Percentiles rank a stretch among this genome's conserved stretches.
Conservation (phyloP, 2,888 invertebrate species). For the Tetragonisca angustula region DNA sequence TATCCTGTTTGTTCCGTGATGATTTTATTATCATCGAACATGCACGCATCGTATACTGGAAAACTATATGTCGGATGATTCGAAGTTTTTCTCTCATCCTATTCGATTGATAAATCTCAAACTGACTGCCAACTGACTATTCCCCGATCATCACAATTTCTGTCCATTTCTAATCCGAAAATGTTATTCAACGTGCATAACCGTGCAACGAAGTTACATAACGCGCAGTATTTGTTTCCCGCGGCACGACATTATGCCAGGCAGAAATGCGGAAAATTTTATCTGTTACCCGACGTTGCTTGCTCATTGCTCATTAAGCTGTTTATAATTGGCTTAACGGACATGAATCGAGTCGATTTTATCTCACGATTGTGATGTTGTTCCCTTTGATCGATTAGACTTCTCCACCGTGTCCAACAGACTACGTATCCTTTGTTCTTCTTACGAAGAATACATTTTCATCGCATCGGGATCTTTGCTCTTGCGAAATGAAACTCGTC, state of each 20-base stretch:
- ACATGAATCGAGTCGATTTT: slow-evolving; percentile 26
- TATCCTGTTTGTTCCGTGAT: not conserved
- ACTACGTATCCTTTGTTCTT: not conserved
- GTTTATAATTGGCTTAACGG: slow-evolving; percentile 38
- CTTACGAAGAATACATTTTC: not conserved
- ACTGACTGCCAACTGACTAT: not conserved
- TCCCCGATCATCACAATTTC: not conserved
- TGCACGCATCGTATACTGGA: not conserved
- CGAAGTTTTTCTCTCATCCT: not conserved
- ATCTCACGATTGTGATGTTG: slow-evolving; percentile 37
- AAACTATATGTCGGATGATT: not conserved
- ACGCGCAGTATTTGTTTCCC: slow-evolving; percentile 13
- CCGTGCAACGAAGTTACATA: slow-evolving; percentile 31
- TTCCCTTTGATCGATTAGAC: slow-evolving; percentile 57
- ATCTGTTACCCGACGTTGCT: slow-evolving; percentile 14
- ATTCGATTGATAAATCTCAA: not conserved
- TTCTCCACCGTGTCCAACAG: not conserved
- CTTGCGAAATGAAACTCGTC: not conserved
- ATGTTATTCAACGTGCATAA: not conserved
- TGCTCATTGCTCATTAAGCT: slow-evolving; percentile 6
- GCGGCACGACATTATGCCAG: not conserved
- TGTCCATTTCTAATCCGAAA: not conserved
- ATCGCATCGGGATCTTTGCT: not conserved
- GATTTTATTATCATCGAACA: slow-evolving; percentile 13
- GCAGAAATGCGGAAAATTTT: slow-evolving; percentile 20